Conservation (phyloP, 1,140 invertebrate species). For the Ptiloglossa arizonensis region DNA sequence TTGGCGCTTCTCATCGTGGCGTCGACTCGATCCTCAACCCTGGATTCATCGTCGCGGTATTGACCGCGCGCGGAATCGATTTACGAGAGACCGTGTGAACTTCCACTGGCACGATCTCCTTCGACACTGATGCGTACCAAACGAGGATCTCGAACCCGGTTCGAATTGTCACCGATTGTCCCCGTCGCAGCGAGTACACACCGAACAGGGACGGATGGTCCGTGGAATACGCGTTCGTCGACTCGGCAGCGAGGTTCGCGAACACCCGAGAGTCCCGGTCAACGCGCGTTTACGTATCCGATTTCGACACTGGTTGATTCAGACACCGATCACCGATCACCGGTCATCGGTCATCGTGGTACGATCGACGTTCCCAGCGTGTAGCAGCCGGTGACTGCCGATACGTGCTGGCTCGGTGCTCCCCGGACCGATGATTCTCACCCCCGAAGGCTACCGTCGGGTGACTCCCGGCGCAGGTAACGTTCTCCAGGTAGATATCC, state of each 20-base stretch:
- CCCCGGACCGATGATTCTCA: conserved; percentile 19
- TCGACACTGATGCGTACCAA: conserved; percentile 26
- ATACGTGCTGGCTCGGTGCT: not conserved
- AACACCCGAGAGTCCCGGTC: too few relatives aligned
- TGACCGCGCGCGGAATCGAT: too few relatives aligned
- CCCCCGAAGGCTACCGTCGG: conserved; percentile 26
- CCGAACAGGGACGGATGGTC: too few relatives aligned
- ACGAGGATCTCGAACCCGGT: too few relatives aligned
- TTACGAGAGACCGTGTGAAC: too few relatives aligned
- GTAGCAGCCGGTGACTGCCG: not conserved
- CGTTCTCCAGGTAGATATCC: conserved; percentile 55
- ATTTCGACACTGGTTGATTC: too few relatives aligned
- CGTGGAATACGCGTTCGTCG: too few relatives aligned
- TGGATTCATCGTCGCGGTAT: not conserved
- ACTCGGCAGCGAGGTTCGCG: too few relatives aligned
- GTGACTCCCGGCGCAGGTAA: conserved; percentile 22
- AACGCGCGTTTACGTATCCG: not conserved
- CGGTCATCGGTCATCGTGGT: not conserved
- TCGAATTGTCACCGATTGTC: too few relatives aligned
- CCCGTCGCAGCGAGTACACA: too few relatives aligned
- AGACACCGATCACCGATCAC: not conserved
- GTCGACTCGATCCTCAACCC: not conserved
- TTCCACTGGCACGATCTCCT: too few relatives aligned
- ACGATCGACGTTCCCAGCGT: not conserved
- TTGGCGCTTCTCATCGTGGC: conserved; percentile 59